A percentile compares a stretch with the other conserved stretches of the same genome.
phyloP scores from a whole-genome alignment of 1,140 invertebrate genomes.

The Phthorimaea operculella region DNA sequence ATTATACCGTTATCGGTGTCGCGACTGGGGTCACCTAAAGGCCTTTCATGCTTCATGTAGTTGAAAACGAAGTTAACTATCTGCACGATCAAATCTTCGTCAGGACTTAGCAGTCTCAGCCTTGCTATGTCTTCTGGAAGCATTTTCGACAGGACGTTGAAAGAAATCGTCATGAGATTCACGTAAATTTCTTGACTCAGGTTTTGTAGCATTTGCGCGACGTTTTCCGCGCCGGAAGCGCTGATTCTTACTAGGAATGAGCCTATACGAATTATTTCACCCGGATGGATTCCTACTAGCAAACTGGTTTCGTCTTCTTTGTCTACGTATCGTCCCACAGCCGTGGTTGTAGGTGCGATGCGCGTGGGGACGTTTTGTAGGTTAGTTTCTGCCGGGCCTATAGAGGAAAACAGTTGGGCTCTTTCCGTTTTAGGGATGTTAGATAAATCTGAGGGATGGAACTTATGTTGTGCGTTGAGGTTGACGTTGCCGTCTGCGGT shows the following conservation, averaged over 20 bases:
- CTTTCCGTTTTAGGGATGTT: slow-evolving; percentile 35
- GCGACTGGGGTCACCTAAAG: slow-evolving; percentile 35
- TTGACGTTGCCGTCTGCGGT: slow-evolving; percentile 55
- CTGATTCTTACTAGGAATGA: slow-evolving; percentile 39
- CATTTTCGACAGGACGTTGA: slow-evolving; percentile 44
- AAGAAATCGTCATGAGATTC: slow-evolving; percentile 47
- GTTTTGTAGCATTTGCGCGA: slow-evolving; percentile 40
- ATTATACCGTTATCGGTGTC: slow-evolving; percentile 47
- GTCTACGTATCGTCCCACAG: slow-evolving; percentile 25
- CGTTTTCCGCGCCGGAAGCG: slow-evolving; percentile 40
- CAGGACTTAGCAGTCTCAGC: slow-evolving; percentile 43
- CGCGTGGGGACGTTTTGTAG: slow-evolving; percentile 39
- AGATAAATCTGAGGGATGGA: slow-evolving; percentile 45
- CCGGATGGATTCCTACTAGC: slow-evolving; percentile 44
- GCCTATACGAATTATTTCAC: slow-evolving; percentile 49
- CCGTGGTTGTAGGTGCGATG: slow-evolving; percentile 24
- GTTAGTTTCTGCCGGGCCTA: slow-evolving; percentile 34
- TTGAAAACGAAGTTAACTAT: slow-evolving; percentile 55
- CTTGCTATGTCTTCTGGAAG: slow-evolving; percentile 43
- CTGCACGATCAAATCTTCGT: slow-evolving; percentile 51
- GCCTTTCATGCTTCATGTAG: slow-evolving; percentile 49
- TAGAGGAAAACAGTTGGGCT: slow-evolving; percentile 34
- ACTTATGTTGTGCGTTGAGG: slow-evolving; percentile 52
- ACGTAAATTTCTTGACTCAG: slow-evolving; percentile 47
- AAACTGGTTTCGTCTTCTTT: slow-evolving; percentile 33